Evolutionary conservation across 2,797 vertebrate species (phyloP).

Genomic region (Cyprinodon diabolis): DNA sequence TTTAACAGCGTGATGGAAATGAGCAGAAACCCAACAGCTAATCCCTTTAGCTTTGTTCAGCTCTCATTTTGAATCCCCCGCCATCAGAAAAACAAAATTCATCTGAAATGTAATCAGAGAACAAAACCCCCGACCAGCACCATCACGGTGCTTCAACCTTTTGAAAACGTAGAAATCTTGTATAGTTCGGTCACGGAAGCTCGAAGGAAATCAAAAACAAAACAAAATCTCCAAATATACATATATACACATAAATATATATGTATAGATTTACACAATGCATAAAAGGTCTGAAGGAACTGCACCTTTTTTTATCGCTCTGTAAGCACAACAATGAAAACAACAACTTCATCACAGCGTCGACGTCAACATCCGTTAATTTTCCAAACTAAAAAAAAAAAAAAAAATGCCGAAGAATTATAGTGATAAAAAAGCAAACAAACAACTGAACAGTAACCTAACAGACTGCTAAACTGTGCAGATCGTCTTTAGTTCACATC

Average conservation of each 20-base stretch:
- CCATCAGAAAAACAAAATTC: slow-evolving; percentile 10
- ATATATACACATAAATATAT: slow-evolving; percentile 53
- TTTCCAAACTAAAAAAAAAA: slow-evolving; percentile 24
- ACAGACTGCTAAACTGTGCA: slow-evolving; percentile 78
- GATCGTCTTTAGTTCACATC: slow-evolving; percentile 85
- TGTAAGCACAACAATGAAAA: slow-evolving; percentile 63
- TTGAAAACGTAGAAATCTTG: slow-evolving; percentile 51
- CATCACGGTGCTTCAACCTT: slow-evolving; percentile 6
- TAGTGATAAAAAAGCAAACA: slow-evolving; percentile 38
- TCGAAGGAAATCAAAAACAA: slow-evolving; percentile 42
- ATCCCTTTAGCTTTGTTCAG: slow-evolving; percentile 15
- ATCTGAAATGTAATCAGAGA: slow-evolving; percentile 32
- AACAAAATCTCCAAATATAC: slow-evolving; percentile 55
- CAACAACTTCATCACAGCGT: slow-evolving; percentile 70
- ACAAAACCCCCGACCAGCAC: slow-evolving; percentile 11
- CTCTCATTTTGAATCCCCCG: slow-evolving; percentile 7
- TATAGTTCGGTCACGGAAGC: slow-evolving; percentile 62
- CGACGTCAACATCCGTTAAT: slow-evolving; percentile 62
- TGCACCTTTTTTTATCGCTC: slow-evolving; percentile 72
- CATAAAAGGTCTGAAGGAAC: slow-evolving; percentile 58
- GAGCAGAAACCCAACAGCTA: slow-evolving; percentile 8
- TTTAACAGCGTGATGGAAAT: slow-evolving; percentile 21
- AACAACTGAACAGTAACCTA: slow-evolving; percentile 38
- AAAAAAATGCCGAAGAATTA: slow-evolving; percentile 40
- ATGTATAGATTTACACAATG: slow-evolving; percentile 39